These are phyloP conservation scores for Phymanthus crucifer DNA, from an alignment of 92 coral and sea anemone genomes.

Conservation along the genomic window DNA sequence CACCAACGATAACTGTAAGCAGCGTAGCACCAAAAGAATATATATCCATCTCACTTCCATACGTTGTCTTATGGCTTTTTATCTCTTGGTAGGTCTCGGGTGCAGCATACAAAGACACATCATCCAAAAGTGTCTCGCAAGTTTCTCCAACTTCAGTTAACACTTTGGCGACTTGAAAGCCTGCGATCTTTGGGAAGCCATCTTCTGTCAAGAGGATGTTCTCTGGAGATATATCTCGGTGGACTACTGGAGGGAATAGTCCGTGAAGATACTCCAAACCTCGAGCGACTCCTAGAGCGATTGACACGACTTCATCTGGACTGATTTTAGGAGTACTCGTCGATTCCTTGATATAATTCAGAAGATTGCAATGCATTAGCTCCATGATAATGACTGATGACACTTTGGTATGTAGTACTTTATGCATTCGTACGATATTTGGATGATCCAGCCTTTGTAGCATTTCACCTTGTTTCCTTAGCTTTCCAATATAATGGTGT, in stretches of 20 bases:
- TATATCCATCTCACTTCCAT: constrained; percentile 69
- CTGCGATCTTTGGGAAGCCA: constrained; percentile 73
- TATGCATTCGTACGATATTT: constrained; percentile 62
- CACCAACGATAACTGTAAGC: constrained; percentile 66
- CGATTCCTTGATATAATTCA: constrained; percentile 45
- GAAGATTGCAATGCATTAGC: constrained; percentile 63
- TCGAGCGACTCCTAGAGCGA: constrained; percentile 58
- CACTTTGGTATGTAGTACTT: constrained; percentile 44
- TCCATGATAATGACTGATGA: constrained; percentile 77
- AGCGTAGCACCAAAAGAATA: constrained; percentile 78
- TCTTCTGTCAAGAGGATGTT: constrained; percentile 59
- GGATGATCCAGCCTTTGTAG: constrained; percentile 59
- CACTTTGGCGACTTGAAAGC: constrained; percentile 68
- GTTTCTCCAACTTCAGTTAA: constrained; percentile 59
- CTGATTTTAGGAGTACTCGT: constrained; percentile 53
- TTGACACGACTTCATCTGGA: constrained; percentile 25
- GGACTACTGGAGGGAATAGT: constrained; percentile 54
- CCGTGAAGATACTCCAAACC: constrained; percentile 73
- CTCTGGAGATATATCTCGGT: constrained; percentile 70
- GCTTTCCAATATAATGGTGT: constrained; percentile 37
- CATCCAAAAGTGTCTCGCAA: constrained; percentile 66
- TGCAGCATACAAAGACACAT: constrained; percentile 75
- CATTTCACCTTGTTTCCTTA: constrained; percentile 60
- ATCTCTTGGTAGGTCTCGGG: constrained; percentile 71
- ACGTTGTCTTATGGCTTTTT: constrained; percentile 47